Evolutionary conservation across 2,113 vertebrate genomes (phyloP).

Genomic region (Eira barbara): DNA sequence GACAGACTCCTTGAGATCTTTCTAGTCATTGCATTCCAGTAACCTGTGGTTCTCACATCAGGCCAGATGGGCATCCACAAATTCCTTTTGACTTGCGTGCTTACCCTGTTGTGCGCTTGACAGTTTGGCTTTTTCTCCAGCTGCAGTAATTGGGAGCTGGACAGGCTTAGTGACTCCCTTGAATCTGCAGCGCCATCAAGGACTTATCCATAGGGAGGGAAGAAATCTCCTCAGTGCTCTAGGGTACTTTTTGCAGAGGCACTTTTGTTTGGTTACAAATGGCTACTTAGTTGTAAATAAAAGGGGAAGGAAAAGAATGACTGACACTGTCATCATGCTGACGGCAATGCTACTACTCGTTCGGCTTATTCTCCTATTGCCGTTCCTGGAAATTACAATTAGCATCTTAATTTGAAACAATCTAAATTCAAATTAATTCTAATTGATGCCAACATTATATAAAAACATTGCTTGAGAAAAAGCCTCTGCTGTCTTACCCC

Average conservation of each 20-base stretch:
- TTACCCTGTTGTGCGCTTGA: neutral
- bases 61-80: neutral
- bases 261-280: neutral
- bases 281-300: neutral
- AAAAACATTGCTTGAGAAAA: neutral
- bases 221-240: neutral
- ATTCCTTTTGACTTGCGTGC: neutral
- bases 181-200: neutral
- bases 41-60: neutral
- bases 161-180: neutral
- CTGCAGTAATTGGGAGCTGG: neutral
- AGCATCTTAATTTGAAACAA: neutral
- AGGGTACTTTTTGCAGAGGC: neutral
- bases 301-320: neutral
- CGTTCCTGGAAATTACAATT: neutral
- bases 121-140: neutral
- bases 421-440: neutral
- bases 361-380: neutral
- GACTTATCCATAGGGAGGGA: rapidly evolving
- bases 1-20: neutral
- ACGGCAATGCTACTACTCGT: too few species aligned
- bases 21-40: neutral
- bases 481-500: neutral
- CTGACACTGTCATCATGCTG: neutral
- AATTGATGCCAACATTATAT: neutral